These are phyloP conservation scores for Brachionus paranguensis DNA, from an alignment of 1,140 invertebrate species.

Conservation along the genomic window DNA sequence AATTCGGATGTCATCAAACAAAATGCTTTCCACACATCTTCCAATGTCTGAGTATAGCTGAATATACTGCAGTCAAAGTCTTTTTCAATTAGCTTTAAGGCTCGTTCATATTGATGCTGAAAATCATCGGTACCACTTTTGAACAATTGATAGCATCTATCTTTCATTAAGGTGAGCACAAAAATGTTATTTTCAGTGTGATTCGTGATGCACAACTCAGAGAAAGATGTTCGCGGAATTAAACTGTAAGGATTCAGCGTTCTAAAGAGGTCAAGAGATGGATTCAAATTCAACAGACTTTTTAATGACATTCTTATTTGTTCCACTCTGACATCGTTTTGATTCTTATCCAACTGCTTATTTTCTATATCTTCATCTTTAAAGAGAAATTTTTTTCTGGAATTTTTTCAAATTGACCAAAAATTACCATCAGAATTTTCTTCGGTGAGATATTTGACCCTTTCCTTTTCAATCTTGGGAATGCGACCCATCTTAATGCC, in stretches of 20 bases:
- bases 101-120: background rate
- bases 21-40: background rate
- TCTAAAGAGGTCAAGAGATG: background rate
- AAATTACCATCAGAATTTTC: background rate
- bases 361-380: background rate
- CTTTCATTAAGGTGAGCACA: conserved; percentile 16
- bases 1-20: background rate
- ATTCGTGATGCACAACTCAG: background rate
- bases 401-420: background rate
- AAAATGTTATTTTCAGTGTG: background rate
- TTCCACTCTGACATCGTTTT: background rate
- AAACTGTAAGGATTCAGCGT: background rate
- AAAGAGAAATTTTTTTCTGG: background rate
- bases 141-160: background rate
- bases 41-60: background rate
- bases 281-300: background rate
- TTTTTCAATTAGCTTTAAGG: background rate
- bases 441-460: background rate
- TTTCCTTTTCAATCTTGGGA: conserved; percentile 32
- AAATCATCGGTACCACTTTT: background rate
- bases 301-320: background rate
- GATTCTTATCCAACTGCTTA: background rate
- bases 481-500: conserved; percentile 36
- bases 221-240: background rate
- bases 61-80: background rate